Percentiles rank a stretch among this genome's conserved stretches.
phyloP scores from a whole-genome alignment of 2,888 invertebrate species.

The Cerceris rybyensis region DNA sequence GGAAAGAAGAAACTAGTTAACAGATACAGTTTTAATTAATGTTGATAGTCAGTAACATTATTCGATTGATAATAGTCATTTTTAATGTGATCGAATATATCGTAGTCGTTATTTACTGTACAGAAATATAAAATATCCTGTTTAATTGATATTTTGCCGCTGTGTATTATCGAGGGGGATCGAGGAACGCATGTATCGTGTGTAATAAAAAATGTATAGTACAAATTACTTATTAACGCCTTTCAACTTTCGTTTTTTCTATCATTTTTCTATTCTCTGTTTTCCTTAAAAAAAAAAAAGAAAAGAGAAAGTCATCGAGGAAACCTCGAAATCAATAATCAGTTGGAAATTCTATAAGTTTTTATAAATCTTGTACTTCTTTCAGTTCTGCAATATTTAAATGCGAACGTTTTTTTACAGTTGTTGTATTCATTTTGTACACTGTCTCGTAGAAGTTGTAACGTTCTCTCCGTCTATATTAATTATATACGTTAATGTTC shows the following conservation, averaged over 20 bases:
- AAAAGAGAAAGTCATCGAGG: too few relatives aligned
- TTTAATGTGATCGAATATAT: conserved; percentile 35
- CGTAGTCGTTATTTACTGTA: conserved; percentile 38
- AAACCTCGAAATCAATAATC: too few relatives aligned
- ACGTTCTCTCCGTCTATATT: background rate
- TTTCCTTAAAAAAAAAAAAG: too few relatives aligned
- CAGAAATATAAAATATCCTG: conserved; percentile 43
- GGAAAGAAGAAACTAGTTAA: conserved; percentile 18
- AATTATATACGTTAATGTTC: too few relatives aligned
- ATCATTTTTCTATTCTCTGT: background rate
- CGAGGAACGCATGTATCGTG: conserved; percentile 39
- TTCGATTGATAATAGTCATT: conserved; percentile 34
- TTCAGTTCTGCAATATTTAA: background rate
- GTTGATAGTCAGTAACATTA: conserved; percentile 41
- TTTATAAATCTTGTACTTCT: background rate
- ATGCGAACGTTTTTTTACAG: background rate
- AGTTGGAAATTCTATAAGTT: background rate
- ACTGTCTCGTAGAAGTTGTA: background rate
- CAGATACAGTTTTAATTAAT: conserved; percentile 45
- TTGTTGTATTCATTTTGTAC: background rate
- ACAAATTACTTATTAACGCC: conserved; percentile 51
- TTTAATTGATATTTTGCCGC: conserved; percentile 42
- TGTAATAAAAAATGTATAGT: conserved; percentile 57
- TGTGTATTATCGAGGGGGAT: conserved; percentile 18
- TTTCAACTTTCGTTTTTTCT: conserved; percentile 10